Evolutionary conservation across 2,888 invertebrate species (phyloP).

Genomic region (Punctoribates punctum): DNA sequence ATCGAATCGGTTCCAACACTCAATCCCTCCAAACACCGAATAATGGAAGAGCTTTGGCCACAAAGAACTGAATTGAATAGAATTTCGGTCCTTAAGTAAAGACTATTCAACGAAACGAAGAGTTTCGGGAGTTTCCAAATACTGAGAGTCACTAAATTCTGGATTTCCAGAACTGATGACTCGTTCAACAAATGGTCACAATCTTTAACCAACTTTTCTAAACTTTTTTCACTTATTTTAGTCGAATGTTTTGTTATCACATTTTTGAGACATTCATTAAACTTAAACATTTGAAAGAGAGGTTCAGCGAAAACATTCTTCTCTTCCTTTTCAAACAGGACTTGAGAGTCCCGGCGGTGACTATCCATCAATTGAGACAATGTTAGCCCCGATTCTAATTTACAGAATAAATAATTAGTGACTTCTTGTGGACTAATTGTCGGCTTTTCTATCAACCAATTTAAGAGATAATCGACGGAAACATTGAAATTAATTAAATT

Average conservation of each 20-base stretch:
- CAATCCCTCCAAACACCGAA: neutral
- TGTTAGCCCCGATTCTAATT: neutral
- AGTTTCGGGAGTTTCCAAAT: slow-evolving; percentile 35
- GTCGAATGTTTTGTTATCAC: neutral
- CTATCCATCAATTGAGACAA: neutral
- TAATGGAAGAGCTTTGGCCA: too few relatives aligned
- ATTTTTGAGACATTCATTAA: neutral
- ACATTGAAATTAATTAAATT: neutral
- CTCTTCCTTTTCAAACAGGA: slow-evolving; percentile 41
- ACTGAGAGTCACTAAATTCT: neutral
- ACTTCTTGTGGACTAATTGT: neutral
- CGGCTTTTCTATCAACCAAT: neutral
- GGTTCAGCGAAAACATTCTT: slow-evolving; percentile 43
- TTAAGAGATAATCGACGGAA: neutral
- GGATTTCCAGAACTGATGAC: neutral
- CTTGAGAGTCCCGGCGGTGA: neutral
- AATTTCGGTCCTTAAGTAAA: neutral
- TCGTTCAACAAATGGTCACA: neutral
- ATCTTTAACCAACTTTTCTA: slow-evolving; percentile 12
- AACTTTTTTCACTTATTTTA: neutral
- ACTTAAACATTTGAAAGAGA: neutral
- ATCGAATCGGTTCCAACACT: neutral
- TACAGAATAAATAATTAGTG: neutral
- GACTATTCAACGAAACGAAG: neutral
- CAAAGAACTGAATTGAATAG: neutral